Evolutionary conservation across 2,797 vertebrate species (phyloP).

Genomic region (Coranthus polyacanthus): DNA sequence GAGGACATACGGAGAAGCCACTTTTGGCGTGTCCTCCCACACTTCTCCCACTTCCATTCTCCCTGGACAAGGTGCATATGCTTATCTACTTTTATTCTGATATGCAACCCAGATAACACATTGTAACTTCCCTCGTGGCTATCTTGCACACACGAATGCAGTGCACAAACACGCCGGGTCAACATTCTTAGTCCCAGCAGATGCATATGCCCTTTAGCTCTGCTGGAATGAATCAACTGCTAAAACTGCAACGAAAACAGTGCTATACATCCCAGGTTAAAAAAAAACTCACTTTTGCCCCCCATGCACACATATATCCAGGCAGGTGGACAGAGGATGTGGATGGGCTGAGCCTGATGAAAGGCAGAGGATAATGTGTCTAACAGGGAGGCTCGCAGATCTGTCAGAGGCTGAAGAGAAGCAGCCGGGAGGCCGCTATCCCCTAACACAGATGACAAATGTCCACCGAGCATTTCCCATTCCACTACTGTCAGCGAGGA

Average conservation of each 20-base stretch:
- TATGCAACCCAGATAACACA: conserved; percentile 30
- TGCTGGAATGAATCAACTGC: conserved; percentile 2
- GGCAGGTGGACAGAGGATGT: conserved; percentile 38
- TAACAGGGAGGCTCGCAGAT: conserved; percentile 72
- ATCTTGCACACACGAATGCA: conserved; percentile 15
- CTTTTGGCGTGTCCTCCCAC: conserved; percentile 49
- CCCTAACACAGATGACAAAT: conserved; percentile 77
- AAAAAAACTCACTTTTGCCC: background rate
- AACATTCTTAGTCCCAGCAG: background rate
- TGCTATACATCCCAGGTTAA: background rate
- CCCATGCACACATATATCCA: background rate
- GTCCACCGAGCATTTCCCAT: conserved; percentile 76
- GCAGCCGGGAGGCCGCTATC: conserved; percentile 68
- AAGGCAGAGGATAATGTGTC: conserved; percentile 74
- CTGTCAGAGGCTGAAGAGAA: conserved; percentile 76
- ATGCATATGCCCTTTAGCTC: conserved; percentile 9
- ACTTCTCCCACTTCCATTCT: conserved; percentile 10
- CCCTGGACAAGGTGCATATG: conserved; percentile 29
- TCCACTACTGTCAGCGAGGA: conserved; percentile 74
- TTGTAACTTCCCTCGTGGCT: conserved; percentile 18
- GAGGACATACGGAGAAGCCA: conserved; percentile 51
- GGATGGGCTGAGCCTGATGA: conserved; percentile 53
- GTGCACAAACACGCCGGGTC: conserved; percentile 20
- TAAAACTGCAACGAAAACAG: conserved; percentile 19
- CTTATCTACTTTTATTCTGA: conserved; percentile 35